Percentiles rank a stretch among this genome's conserved stretches.
phyloP scores from a whole-genome alignment of 2,113 vertebrate genomes.

The Myotis brandtii region DNA sequence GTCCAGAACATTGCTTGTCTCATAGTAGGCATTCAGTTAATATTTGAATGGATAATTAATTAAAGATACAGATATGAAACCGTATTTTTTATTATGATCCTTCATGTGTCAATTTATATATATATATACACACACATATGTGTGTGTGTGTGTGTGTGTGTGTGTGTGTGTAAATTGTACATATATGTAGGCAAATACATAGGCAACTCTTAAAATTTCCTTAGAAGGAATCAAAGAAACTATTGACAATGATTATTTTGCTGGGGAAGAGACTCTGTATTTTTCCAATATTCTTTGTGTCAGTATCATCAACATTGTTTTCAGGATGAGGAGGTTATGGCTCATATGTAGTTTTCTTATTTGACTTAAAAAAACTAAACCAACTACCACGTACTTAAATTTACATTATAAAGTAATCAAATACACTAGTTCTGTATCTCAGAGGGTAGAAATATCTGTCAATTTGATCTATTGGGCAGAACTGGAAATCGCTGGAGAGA shows the following conservation, averaged over 20 bases:
- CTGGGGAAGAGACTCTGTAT: not conserved
- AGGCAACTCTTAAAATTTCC: not conserved
- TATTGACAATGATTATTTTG: not conserved
- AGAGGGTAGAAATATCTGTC: not conserved
- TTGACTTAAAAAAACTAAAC: not conserved
- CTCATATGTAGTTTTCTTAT: slow-evolving; percentile 18
- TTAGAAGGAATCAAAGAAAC: not conserved
- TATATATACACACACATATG: too few species aligned
- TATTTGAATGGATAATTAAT: not conserved
- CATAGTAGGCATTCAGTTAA: not conserved
- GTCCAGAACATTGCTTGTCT: not conserved
- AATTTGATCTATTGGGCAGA: not conserved
- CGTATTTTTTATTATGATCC: not conserved
- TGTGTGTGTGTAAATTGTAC: not conserved
- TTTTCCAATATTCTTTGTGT: not conserved
- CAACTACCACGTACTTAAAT: not conserved
- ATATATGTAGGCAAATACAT: not conserved
- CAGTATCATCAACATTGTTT: not conserved
- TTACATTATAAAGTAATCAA: not conserved
- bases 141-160: not conserved
- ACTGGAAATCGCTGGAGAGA: not conserved
- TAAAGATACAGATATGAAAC: not conserved
- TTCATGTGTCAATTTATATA: not conserved
- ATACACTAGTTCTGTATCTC: not conserved
- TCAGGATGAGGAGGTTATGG: not conserved